Conservation (phyloP, 2,797 vertebrate genomes). For the Tamandua tetradactyla region DNA sequence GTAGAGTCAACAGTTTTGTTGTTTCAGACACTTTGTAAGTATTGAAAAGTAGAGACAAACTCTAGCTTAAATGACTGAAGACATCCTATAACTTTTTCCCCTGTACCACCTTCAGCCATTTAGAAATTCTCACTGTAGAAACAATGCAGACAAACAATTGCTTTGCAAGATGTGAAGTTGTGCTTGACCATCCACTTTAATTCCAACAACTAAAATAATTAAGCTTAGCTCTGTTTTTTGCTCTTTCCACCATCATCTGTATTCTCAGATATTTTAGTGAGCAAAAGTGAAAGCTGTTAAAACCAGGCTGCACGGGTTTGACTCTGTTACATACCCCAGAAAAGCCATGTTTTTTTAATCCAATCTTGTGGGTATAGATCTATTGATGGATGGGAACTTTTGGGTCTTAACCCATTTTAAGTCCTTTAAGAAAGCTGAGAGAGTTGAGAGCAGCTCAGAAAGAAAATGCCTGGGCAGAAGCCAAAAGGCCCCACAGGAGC, state of each 20-base stretch:
- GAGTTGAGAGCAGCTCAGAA: no score
- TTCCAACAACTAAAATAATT: accelerated
- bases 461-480: no score
- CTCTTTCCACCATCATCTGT: no score
- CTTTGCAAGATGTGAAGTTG: background rate
- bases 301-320: no score
- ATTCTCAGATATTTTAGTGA: accelerated
- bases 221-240: background rate
- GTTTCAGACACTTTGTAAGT: background rate
- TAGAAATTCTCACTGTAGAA: background rate
- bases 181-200: accelerated
- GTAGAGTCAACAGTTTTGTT: accelerated
- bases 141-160: accelerated
- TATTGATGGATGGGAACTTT: no score
- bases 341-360: no score
- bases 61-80: accelerated
- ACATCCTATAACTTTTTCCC: background rate
- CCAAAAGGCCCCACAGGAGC: no score
- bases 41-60: background rate
- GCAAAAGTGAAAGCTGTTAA: accelerated
- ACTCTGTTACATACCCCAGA: no score
- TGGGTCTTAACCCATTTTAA: no score
- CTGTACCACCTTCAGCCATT: no score
- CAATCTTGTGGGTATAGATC: no score
- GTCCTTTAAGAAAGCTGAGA: no score